Conservation (phyloP, 2,113 vertebrate species). For the Mohoua ochrocephala region DNA sequence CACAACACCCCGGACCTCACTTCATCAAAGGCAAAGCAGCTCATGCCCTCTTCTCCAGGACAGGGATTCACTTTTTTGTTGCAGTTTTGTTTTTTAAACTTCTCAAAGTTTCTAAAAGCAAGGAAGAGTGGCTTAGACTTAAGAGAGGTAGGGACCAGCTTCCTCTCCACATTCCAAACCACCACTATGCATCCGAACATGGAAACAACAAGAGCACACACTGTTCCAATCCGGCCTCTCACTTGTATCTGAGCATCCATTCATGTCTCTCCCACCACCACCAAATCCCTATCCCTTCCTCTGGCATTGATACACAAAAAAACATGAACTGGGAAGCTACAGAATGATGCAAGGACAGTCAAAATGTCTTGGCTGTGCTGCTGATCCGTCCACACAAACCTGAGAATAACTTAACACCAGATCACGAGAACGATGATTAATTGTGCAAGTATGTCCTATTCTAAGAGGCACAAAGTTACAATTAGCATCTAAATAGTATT, state of each 20-base stretch:
- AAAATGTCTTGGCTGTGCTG: neutral
- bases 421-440: constrained; percentile 5
- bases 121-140: neutral
- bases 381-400: neutral
- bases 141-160: neutral
- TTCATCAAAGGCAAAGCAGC: neutral
- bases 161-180: neutral
- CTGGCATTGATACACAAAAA: neutral
- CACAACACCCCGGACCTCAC: neutral
- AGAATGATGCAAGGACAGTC: neutral
- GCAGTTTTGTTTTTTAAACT: neutral
- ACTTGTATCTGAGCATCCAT: neutral
- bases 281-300: neutral
- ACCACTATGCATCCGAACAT: neutral
- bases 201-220: neutral
- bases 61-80: neutral
- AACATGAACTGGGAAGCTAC: neutral
- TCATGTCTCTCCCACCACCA: neutral
- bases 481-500: neutral
- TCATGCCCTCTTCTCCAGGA: neutral
- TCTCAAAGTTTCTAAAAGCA: neutral
- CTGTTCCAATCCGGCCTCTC: neutral
- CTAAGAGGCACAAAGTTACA: neutral
- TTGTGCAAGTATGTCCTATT: neutral
- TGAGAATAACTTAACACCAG: neutral